phyloP scores from a whole-genome alignment of 64 coral and sea anemone genomes.

The Orbicella faveolata region DNA sequence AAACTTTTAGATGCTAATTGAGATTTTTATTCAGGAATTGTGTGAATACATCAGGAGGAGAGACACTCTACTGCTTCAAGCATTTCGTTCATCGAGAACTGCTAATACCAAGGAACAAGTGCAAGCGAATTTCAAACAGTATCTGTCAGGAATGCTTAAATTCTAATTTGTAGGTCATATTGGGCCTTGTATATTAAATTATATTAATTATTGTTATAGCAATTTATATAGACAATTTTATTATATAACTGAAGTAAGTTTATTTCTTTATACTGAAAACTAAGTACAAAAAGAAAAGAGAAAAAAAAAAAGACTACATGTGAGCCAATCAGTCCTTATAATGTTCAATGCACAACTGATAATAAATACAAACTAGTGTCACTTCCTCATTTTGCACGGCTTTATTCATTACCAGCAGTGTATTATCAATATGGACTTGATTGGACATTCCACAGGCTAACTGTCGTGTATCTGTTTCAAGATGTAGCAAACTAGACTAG shows the following conservation, averaged over 20 bases:
- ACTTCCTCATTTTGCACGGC: too few relatives aligned
- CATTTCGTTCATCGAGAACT: constrained; percentile 85
- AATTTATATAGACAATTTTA: constrained; percentile 6
- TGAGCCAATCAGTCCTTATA: background rate
- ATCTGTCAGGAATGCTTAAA: constrained; percentile 75
- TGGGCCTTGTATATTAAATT: constrained; percentile 5
- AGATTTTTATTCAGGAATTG: constrained; percentile 57
- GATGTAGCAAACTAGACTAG: background rate
- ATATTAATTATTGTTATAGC: constrained; percentile 21
- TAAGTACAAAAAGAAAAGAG: background rate
- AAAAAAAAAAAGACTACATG: background rate
- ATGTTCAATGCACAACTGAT: background rate
- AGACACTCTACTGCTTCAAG: constrained; percentile 81
- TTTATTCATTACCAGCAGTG: background rate
- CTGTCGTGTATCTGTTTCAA: background rate
- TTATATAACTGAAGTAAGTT: constrained; percentile 2
- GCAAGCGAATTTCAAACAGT: constrained; percentile 88
- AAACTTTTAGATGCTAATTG: background rate
- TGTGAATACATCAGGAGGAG: constrained; percentile 75
- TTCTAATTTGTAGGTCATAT: constrained; percentile 50
- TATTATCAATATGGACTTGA: background rate
- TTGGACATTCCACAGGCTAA: background rate
- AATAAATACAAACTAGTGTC: background rate
- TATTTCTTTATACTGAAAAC: constrained; percentile 20
- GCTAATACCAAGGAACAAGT: constrained; percentile 69